phyloP scores from a whole-genome alignment of 2,113 vertebrate species.

The Polyodon spathula region DNA sequence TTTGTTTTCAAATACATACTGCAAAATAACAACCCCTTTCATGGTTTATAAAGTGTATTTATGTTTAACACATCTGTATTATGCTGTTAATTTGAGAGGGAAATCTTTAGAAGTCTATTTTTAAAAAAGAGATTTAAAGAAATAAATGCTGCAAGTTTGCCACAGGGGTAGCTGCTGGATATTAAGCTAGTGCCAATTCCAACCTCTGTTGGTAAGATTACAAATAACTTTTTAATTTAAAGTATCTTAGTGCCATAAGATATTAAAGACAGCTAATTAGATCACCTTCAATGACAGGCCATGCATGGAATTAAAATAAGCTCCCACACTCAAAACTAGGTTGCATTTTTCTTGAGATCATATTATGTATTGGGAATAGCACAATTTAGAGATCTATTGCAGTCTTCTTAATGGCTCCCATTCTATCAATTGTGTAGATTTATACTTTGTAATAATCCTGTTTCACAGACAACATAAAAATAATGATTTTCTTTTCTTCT shows the following conservation, averaged over 20 bases:
- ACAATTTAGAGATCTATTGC: conserved; percentile 33
- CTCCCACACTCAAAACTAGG: conserved; percentile 16
- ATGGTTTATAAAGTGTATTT: too few species aligned
- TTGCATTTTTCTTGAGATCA: conserved; percentile 15
- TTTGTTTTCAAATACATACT: too few species aligned
- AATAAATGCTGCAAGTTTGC: neutral
- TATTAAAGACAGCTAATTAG: conserved; percentile 35
- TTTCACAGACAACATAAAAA: neutral
- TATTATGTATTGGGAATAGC: conserved; percentile 20
- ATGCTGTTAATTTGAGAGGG: too few species aligned
- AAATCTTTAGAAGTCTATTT: too few species aligned
- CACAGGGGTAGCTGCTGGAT: neutral
- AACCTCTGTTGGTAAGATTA: conserved; percentile 15
- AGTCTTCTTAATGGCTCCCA: conserved; percentile 28
- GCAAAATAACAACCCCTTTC: too few species aligned
- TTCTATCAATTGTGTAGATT: conserved; percentile 30
- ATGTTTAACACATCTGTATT: too few species aligned
- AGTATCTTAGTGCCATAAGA: conserved; percentile 28
- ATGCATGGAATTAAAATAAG: conserved; percentile 39
- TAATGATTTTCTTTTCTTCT: neutral
- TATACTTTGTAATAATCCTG: neutral
- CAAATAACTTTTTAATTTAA: conserved; percentile 32
- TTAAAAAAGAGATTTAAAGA: too few species aligned
- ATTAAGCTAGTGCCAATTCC: neutral
- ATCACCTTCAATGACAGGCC: conserved; percentile 30